Evolutionary conservation across 2,888 invertebrate species (phyloP).

Genomic region (Ormyrus thymus): DNA sequence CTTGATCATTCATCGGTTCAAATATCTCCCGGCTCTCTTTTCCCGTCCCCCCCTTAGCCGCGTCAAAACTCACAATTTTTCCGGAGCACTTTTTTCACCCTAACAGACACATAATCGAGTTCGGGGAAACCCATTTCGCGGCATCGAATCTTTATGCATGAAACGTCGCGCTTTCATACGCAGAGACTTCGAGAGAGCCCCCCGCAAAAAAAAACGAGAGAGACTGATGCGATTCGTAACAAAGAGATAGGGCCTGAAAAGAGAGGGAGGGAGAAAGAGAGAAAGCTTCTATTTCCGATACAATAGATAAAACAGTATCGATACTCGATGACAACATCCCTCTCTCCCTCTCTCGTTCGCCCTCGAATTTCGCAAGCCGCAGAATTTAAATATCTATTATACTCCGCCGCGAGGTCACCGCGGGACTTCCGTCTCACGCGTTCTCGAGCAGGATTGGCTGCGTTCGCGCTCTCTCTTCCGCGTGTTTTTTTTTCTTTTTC

Average conservation of each 20-base stretch:
- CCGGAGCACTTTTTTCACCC: constrained; percentile 21
- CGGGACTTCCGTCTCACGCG: constrained; percentile 41
- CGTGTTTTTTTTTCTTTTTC: background rate
- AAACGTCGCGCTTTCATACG: constrained; percentile 46
- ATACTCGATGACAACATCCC: constrained; percentile 63
- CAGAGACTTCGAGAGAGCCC: constrained; percentile 1
- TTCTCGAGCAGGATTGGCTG: constrained; percentile 13
- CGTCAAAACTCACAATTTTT: constrained; percentile 20
- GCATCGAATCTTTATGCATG: constrained; percentile 53
- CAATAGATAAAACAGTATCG: constrained; percentile 66
- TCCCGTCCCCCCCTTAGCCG: background rate
- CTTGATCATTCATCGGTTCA: background rate
- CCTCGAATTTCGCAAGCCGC: constrained; percentile 63
- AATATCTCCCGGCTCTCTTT: background rate
- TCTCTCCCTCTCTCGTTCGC: constrained; percentile 33
- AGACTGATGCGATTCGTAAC: background rate
- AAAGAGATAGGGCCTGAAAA: constrained; percentile 3
- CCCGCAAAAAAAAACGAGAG: background rate
- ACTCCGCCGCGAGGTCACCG: constrained; percentile 47
- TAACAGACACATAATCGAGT: constrained; percentile 48
- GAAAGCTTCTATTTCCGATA: constrained; percentile 62
- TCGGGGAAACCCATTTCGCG: constrained; percentile 33
- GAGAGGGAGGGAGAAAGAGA: background rate
- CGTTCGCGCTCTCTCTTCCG: constrained; percentile 27
- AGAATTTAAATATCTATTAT: constrained; percentile 71